Base-by-base conservation (phyloP, 2,797 vertebrate genomes). In the Tympanoctomys barrerae region DNA sequence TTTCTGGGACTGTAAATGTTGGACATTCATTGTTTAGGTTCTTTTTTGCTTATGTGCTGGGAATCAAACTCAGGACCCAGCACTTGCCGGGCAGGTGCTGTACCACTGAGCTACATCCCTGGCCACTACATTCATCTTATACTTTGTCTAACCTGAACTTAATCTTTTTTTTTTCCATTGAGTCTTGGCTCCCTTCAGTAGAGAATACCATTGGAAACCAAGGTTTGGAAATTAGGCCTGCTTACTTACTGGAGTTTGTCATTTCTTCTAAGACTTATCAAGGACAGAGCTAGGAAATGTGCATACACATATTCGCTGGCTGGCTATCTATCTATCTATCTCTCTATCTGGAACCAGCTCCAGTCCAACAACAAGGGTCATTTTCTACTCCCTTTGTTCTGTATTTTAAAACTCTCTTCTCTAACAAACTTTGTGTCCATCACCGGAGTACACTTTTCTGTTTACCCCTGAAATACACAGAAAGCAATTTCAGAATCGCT, bases 1-100 rank as follows among this genome's bases (percentile, higher is more conserved):
- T 96, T 96, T 93, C 85, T 70, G 73, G 22, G 22, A 68, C 57
- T 75, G 39, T 8, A 57, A 57, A 52, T 85, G 28, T 91, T 87
- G 93, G 33, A 82, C n/a, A 57, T 24, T 92, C 75, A 86, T 84
- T 64, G 68, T 66, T 61, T 61, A 61, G 22, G 22, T 61, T 61
- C 9, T 61, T 61, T 59, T 24, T 61, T 61, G 21, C 24, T 5
- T 61, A 1, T 61, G 59, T 61, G 59, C 59, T 61, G 22, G 22
- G 22, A 61, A 24, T 61, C 8, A 9, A 61, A 24, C 59, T 61
- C 59, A 61, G 22, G 59, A 61, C 59, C 19, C 7, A 22, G 59
- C 21, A 61, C 59, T 61, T 61, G 21, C 59, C 7, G 24, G 21
- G 59, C 59, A 61, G 21, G 59, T 61, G 59, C 59, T 61, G 59